Conservation (phyloP, 2,888 invertebrate species). For the Drosophila lutescens region DNA sequence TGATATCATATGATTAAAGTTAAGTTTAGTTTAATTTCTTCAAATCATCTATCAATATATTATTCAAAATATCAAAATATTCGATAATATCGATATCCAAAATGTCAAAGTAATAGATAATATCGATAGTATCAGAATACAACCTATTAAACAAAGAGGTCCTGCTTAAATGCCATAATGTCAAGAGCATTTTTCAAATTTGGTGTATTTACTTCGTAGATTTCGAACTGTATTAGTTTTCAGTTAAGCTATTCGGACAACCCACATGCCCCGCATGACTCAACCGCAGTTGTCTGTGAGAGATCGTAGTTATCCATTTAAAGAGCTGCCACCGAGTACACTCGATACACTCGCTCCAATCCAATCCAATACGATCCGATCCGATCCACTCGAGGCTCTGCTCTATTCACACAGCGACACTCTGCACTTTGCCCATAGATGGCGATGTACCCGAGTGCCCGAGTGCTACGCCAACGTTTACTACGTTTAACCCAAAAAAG, state of each 20-base stretch:
- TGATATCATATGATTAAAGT: too few relatives aligned
- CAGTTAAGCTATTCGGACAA: neutral
- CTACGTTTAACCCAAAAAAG: constrained; percentile 42
- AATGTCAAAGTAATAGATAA: too few relatives aligned
- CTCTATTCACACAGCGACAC: constrained; percentile 47
- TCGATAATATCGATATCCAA: too few relatives aligned
- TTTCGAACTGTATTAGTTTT: neutral
- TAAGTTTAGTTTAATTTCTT: too few relatives aligned
- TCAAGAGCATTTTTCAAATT: neutral
- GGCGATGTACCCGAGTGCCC: constrained; percentile 62
- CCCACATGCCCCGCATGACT: constrained; percentile 31
- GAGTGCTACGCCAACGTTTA: constrained; percentile 51
- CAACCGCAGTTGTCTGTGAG: constrained; percentile 18
- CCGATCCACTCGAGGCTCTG: constrained; percentile 32
- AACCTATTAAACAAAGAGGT: too few relatives aligned
- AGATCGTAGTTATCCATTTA: constrained; percentile 42
- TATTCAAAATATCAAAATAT: too few relatives aligned
- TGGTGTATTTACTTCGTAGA: neutral
- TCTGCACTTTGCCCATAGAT: constrained; percentile 75
- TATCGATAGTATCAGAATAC: too few relatives aligned
- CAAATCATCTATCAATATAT: too few relatives aligned
- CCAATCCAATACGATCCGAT: neutral
- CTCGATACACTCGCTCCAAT: constrained; percentile 21
- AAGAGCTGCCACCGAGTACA: constrained; percentile 21
- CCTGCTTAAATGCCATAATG: neutral